Evolutionary conservation across 2,797 vertebrate genomes (phyloP).

Genomic region (Hephaestus fuliginosus): DNA sequence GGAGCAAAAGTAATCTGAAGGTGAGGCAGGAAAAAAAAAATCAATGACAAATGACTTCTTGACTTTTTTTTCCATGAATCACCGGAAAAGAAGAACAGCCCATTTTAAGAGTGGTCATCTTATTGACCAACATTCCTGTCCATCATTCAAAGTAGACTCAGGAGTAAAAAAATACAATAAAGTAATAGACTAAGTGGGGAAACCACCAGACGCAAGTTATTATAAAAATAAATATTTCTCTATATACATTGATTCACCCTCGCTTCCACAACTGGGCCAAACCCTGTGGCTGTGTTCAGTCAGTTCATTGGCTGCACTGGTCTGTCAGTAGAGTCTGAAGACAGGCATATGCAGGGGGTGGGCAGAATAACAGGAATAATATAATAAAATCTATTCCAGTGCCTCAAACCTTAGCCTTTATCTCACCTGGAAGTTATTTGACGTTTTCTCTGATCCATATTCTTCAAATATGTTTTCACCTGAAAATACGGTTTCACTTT

Average conservation of each 20-base stretch:
- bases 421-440: neutral
- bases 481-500: neutral
- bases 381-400: neutral
- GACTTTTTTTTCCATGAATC: constrained; percentile 32
- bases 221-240: constrained; percentile 40
- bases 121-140: constrained; percentile 54
- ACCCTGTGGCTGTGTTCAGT: constrained; percentile 12
- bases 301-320: constrained; percentile 23
- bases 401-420: neutral
- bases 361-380: constrained; percentile 36
- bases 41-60: constrained; percentile 70
- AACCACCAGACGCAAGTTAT: constrained; percentile 40
- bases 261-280: constrained; percentile 17
- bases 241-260: constrained; percentile 42
- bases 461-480: neutral
- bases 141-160: constrained; percentile 51
- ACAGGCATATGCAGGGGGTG: neutral
- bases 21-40: constrained; percentile 42
- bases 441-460: neutral
- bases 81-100: constrained; percentile 42
- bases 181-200: constrained; percentile 28
- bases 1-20: constrained; percentile 81
- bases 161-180: constrained; percentile 40
- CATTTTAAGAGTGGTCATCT: constrained; percentile 42
- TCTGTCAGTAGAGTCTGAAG: neutral